A percentile compares a stretch with the other conserved stretches of the same genome.
Conservation (phyloP, 2,797 vertebrate species). For the Anas capensis region DNA sequence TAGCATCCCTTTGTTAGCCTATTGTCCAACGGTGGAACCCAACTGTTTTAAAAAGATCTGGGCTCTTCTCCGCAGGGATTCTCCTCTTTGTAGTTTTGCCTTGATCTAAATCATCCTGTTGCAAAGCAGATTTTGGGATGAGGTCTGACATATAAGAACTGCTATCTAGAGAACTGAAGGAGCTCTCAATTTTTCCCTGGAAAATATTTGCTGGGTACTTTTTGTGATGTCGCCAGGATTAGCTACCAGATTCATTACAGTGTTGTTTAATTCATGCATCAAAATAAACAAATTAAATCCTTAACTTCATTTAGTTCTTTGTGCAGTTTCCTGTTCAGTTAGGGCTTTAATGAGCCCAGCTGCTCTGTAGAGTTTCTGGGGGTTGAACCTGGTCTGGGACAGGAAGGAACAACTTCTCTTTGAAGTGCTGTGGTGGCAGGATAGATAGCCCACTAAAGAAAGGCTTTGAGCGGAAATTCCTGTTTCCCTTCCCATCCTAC, state of each 20-base stretch:
- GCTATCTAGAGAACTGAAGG: conserved; percentile 19
- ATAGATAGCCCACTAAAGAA: conserved; percentile 18
- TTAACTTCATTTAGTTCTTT: conserved; percentile 46
- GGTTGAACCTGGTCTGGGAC: conserved; percentile 49
- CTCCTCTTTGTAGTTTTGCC: conserved; percentile 45
- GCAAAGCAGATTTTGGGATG: conserved; percentile 31
- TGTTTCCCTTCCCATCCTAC: conserved; percentile 45
- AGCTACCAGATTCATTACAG: conserved; percentile 30
- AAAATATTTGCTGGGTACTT: conserved; percentile 48
- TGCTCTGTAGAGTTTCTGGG: conserved; percentile 42
- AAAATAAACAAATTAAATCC: conserved; percentile 61
- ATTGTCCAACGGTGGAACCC: neutral
- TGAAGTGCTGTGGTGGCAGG: conserved; percentile 48
- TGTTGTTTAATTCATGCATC: conserved; percentile 57
- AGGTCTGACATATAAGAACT: conserved; percentile 14
- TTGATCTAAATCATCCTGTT: conserved; percentile 48
- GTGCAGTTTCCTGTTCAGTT: conserved; percentile 3
- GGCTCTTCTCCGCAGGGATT: conserved; percentile 3
- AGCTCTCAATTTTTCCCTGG: conserved; percentile 4
- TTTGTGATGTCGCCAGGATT: conserved; percentile 33
- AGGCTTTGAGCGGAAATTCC: conserved; percentile 54
- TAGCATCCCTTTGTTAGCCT: conserved; percentile 61
- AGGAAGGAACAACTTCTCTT: conserved; percentile 67
- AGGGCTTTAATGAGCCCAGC: conserved; percentile 58
- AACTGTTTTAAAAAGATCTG: conserved; percentile 36